Evolutionary conservation across 2,888 invertebrate genomes (phyloP).

Genomic region (Tipula vernalis): DNA sequence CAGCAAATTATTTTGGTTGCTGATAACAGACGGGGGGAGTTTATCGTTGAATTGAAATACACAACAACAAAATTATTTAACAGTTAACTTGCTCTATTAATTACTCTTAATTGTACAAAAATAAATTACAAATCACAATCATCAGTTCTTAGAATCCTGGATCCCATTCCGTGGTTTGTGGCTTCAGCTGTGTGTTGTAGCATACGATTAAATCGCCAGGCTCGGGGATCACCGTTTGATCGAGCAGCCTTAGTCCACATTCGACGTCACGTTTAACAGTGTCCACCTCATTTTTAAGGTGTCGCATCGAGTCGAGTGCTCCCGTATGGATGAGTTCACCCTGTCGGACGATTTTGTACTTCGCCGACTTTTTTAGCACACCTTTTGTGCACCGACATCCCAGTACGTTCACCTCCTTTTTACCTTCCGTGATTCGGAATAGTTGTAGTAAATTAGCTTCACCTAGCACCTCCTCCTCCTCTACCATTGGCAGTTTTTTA

Average conservation of each 20-base stretch:
- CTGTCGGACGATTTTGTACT: constrained; percentile 55
- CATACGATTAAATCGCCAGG: constrained; percentile 70
- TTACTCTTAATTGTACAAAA: neutral
- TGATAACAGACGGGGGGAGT: neutral
- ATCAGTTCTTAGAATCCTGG: constrained; percentile 57
- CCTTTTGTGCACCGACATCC: constrained; percentile 81
- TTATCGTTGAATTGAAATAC: neutral
- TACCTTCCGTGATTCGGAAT: constrained; percentile 68
- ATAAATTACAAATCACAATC: neutral
- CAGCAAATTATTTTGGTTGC: neutral
- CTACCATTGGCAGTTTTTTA: constrained; percentile 51
- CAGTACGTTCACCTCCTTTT: constrained; percentile 71
- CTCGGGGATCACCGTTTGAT: constrained; percentile 47
- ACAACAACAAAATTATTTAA: neutral
- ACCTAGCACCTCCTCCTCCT: constrained; percentile 66
- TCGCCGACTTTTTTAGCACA: constrained; percentile 48
- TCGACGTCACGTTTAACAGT: constrained; percentile 72
- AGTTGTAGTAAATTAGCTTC: constrained; percentile 76
- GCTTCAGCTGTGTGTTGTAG: constrained; percentile 50
- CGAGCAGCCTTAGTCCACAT: constrained; percentile 72
- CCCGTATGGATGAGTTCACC: constrained; percentile 57
- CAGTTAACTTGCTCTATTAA: neutral
- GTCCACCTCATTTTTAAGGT: constrained; percentile 78
- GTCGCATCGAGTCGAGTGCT: constrained; percentile 66
- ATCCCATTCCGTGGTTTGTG: constrained; percentile 67